Conservation (phyloP, 2,797 vertebrate genomes). For the Syncerus caffer region DNA sequence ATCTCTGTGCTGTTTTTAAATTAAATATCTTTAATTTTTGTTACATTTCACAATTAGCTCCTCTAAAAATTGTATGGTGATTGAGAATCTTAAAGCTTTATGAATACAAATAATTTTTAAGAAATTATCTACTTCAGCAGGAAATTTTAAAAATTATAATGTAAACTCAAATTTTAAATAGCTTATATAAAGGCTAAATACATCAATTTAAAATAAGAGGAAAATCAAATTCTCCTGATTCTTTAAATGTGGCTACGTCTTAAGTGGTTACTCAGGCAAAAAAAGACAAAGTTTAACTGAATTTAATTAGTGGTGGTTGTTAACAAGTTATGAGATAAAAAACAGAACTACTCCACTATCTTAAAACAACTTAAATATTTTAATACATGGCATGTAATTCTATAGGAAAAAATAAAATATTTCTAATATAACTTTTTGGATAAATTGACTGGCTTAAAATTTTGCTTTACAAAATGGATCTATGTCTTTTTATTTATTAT, state of each 20-base stretch:
- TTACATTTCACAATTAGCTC: not conserved
- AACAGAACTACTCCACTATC: not conserved
- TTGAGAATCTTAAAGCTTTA: not conserved
- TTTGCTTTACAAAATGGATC: not conserved
- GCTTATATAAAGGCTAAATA: not conserved
- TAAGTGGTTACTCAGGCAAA: not conserved
- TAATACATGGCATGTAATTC: not conserved
- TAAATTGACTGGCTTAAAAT: not conserved
- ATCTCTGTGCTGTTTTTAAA: not conserved
- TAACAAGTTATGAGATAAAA: not conserved
- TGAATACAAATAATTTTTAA: not conserved
- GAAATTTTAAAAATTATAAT: not conserved
- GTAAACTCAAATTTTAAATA: not conserved
- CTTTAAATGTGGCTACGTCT: not conserved
- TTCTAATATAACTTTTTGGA: not conserved
- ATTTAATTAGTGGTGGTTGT: not conserved
- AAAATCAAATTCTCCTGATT: not conserved
- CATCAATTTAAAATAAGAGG: not conserved
- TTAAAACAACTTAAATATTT: not conserved
- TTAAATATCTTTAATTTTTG: not conserved
- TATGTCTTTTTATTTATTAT: not conserved
- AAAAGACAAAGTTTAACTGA: not conserved
- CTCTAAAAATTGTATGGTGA: not conserved
- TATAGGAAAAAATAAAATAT: not conserved
- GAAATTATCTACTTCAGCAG: not conserved